Percentiles rank a stretch among this genome's conserved stretches.
Conservation (phyloP, 2,888 invertebrate genomes). For the Mamestra brassicae region DNA sequence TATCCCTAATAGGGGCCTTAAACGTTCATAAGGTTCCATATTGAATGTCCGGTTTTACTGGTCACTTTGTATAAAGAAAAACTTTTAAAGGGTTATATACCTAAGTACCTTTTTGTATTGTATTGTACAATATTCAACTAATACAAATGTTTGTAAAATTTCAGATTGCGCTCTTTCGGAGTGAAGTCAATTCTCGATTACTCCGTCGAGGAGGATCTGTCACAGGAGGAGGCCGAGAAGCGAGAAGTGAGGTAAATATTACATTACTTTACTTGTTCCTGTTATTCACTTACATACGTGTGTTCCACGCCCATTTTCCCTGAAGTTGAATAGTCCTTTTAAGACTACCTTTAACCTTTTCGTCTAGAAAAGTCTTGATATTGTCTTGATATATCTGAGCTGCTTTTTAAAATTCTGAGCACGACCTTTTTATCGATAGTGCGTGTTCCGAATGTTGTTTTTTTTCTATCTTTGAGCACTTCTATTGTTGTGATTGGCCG, state of each 20-base stretch:
- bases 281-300: neutral
- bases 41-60: too few relatives aligned
- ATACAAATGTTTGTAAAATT: conserved; percentile 59
- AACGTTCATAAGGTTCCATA: too few relatives aligned
- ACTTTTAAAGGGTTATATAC: neutral
- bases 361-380: neutral
- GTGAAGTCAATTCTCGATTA: conserved; percentile 99
- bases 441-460: neutral
- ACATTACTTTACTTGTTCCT: neutral
- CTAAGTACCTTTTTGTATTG: too few relatives aligned
- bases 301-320: neutral
- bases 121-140: neutral
- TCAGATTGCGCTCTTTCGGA: conserved; percentile 96
- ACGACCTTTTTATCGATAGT: neutral
- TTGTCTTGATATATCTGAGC: too few relatives aligned
- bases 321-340: too few relatives aligned
- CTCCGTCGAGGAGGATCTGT: conserved; percentile 99
- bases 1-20: too few relatives aligned
- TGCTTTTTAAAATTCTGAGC: neutral
- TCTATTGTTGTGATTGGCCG: neutral
- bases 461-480: neutral
- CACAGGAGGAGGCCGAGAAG: conserved; percentile 98
- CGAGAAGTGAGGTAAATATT: conserved; percentile 97
- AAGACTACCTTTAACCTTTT: too few relatives aligned
- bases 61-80: too few relatives aligned